phyloP scores from a whole-genome alignment of 2,113 vertebrate genomes.

The Nyctibius bracteatus region DNA sequence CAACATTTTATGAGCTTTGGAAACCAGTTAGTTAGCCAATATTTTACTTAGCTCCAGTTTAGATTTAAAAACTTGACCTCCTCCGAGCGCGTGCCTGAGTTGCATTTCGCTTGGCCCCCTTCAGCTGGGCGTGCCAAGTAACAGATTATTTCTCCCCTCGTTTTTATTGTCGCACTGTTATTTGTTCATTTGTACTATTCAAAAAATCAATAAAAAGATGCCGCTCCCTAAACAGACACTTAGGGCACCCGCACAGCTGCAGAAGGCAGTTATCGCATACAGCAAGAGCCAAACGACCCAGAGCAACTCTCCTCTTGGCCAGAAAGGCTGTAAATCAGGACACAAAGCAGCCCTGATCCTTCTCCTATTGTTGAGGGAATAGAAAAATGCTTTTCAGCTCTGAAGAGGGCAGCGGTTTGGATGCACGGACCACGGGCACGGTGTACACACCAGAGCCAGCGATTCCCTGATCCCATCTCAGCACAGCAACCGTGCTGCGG shows the following conservation, averaged over 20 bases:
- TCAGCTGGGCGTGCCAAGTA: neutral
- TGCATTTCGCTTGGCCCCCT: neutral
- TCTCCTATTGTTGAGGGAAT: neutral
- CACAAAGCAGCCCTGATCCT: neutral
- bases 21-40: slow-evolving; percentile 54
- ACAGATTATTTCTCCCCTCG: neutral
- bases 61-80: slow-evolving; percentile 68
- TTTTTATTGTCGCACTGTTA: neutral
- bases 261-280: neutral
- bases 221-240: neutral
- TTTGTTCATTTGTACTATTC: neutral
- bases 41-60: slow-evolving; percentile 57
- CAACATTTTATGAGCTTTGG: slow-evolving; percentile 57
- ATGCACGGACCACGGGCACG: accelerated
- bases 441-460: accelerated
- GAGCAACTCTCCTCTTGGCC: neutral
- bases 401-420: accelerated
- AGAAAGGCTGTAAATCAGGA: neutral
- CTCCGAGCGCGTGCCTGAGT: accelerated
- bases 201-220: neutral
- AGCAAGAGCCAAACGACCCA: accelerated
- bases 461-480: neutral
- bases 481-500: accelerated
- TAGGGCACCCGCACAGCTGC: neutral
- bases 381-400: neutral